These are phyloP conservation scores for Ahaetulla prasina DNA, from an alignment of 2,113 vertebrate species.

Conservation along the genomic window DNA sequence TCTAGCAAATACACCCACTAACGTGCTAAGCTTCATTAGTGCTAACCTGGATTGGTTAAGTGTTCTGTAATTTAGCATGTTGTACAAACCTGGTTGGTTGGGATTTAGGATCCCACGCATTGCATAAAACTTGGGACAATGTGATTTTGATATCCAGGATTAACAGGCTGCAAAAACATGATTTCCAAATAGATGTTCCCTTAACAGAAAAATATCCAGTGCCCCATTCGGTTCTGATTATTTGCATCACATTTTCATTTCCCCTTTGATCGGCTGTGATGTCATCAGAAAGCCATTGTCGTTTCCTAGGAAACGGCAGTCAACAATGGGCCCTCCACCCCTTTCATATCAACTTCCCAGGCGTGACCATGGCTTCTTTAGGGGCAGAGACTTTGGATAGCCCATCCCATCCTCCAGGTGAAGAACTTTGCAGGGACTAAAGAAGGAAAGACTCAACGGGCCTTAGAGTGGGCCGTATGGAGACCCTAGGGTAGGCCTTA, in stretches of 20 bases:
- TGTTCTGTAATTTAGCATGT: neutral
- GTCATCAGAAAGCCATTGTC: neutral
- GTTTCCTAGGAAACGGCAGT: slow-evolving; percentile 10
- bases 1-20: neutral
- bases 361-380: neutral
- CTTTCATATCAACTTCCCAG: neutral
- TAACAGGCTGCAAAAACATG: neutral
- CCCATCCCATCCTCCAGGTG: slow-evolving; percentile 13
- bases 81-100: neutral
- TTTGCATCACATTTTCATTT: neutral
- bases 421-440: neutral
- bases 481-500: neutral
- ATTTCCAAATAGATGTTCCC: neutral
- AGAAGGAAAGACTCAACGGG: neutral
- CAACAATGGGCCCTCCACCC: slow-evolving; percentile 7
- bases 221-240: neutral
- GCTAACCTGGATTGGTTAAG: neutral
- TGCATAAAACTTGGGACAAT: neutral
- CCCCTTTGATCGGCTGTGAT: neutral
- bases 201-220: neutral
- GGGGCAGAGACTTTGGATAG: neutral
- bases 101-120: neutral
- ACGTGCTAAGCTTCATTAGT: neutral
- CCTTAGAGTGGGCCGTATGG: no score
- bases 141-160: neutral